A percentile compares a stretch with the other conserved stretches of the same genome.
Conservation (phyloP, 2,113 vertebrate genomes). For the Chloropsis hardwickii region DNA sequence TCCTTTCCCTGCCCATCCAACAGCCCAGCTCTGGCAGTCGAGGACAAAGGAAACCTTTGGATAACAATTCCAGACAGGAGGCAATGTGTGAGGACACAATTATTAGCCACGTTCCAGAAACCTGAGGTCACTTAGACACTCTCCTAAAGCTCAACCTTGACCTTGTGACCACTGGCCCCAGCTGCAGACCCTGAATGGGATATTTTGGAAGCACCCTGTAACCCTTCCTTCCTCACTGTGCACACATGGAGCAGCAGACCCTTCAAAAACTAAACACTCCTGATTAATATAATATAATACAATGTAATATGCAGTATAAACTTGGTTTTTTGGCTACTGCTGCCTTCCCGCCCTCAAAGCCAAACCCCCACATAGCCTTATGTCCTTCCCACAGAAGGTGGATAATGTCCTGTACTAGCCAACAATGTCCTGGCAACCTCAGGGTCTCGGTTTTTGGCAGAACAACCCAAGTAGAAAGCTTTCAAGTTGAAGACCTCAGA, state of each 20-base stretch:
- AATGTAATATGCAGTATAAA: not conserved
- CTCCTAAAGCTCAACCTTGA: not conserved
- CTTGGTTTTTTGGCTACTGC: not conserved
- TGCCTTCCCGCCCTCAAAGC: not conserved
- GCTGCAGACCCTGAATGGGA: not conserved
- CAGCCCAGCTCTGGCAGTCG: fast-evolving
- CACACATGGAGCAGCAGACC: not conserved
- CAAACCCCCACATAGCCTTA: fast-evolving
- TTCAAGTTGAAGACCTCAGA: not conserved
- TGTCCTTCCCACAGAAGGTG: not conserved
- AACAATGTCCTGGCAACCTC: not conserved
- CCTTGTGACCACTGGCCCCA: not conserved
- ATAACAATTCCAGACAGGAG: not conserved
- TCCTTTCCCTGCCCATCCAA: not conserved
- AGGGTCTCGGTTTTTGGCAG: not conserved
- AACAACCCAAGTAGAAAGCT: not conserved
- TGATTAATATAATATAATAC: not conserved
- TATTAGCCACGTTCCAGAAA: not conserved
- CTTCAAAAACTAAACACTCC: not conserved
- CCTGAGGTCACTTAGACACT: not conserved
- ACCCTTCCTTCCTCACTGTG: not conserved
- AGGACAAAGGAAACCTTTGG: not conserved
- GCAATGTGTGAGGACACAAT: not conserved
- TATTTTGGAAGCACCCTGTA: not conserved
- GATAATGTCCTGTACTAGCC: not conserved